phyloP scores from a whole-genome alignment of 2,888 invertebrate genomes.

The Heteropelma amictum region DNA sequence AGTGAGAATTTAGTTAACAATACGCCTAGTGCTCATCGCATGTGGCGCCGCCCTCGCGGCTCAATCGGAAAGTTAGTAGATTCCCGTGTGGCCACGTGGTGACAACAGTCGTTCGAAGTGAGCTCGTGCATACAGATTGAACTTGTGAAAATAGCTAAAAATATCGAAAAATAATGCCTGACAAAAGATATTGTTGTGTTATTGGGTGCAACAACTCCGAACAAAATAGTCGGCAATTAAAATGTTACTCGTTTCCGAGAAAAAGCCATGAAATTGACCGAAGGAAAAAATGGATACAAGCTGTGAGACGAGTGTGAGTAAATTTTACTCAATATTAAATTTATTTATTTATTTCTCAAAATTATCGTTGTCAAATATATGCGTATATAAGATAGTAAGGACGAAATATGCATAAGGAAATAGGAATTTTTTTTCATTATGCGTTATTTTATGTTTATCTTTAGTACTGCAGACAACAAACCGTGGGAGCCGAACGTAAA shows the following conservation, averaged over 20 bases:
- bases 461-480: conserved; percentile 59
- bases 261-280: not conserved
- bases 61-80: no score
- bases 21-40: no score
- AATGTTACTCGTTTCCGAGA: not conserved
- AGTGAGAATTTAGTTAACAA: no score
- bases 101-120: not conserved
- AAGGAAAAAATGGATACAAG: not conserved
- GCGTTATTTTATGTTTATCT: not conserved
- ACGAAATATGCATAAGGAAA: conserved; percentile 6
- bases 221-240: not conserved
- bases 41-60: no score
- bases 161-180: not conserved
- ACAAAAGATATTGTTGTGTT: not conserved
- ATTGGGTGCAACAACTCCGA: not conserved
- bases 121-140: no score
- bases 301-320: not conserved
- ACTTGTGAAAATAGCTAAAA: not conserved
- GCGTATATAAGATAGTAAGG: not conserved
- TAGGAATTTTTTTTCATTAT: conserved; percentile 4
- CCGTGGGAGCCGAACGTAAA: conserved; percentile 53
- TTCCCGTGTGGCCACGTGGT: no score
- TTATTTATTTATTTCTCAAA: conserved; percentile 1
- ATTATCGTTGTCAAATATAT: not conserved
- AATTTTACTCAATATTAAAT: not conserved